Percentiles rank a stretch among this genome's conserved stretches.
Evolutionary conservation across 1,140 invertebrate genomes (phyloP).

Genomic region (Limonius californicus): DNA sequence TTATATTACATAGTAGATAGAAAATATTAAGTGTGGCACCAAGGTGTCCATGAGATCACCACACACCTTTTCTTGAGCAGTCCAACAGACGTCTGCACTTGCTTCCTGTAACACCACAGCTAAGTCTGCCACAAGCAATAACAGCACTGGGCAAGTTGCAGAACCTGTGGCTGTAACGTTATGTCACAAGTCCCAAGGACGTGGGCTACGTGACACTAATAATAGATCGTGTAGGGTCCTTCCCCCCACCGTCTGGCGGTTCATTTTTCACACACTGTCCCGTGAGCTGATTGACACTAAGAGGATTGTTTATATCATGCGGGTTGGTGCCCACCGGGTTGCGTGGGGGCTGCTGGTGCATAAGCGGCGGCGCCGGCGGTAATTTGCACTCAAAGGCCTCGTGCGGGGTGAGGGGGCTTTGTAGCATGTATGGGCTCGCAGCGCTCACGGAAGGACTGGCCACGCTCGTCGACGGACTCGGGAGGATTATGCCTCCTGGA

Average conservation of each 20-base stretch:
- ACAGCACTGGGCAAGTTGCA: no score
- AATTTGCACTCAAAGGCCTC: constrained; percentile 40
- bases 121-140: neutral
- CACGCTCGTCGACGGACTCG: constrained; percentile 60
- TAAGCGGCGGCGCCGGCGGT: constrained; percentile 43
- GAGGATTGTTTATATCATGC: constrained; percentile 84
- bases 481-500: constrained; percentile 65
- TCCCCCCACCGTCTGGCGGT: constrained; percentile 43
- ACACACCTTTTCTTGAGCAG: neutral
- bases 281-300: constrained; percentile 83
- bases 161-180: neutral
- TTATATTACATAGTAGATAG: constrained; percentile 49
- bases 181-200: neutral
- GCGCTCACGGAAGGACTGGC: constrained; percentile 63
- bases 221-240: constrained; percentile 53
- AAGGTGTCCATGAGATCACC: constrained; percentile 32
- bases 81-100: neutral
- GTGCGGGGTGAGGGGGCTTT: constrained; percentile 53
- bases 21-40: constrained; percentile 35
- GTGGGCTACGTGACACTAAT: constrained; percentile 59
- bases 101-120: no score
- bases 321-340: constrained; percentile 87
- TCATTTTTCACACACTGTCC: constrained; percentile 64
- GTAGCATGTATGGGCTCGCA: constrained; percentile 55
- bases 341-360: constrained; percentile 49